Evolutionary conservation across 2,888 invertebrate genomes (phyloP), one percentile per base, ranked within the genome.

Genomic region (Zaprionus obscuricornis): DNA sequence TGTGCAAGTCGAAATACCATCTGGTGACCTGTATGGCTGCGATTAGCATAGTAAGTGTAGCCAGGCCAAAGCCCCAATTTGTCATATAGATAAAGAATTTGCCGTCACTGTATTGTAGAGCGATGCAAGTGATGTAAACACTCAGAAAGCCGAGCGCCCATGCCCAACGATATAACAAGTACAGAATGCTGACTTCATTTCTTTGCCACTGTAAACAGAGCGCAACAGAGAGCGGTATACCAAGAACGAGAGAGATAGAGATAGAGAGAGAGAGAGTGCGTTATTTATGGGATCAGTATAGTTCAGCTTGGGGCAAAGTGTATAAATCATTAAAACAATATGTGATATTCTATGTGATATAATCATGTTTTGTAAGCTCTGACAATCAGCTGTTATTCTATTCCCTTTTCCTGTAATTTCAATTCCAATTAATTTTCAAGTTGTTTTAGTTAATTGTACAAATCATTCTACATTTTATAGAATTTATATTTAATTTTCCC

Each of bases 11-110:
- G 46, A 74, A 88, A 52, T 90, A 85, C 89, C 90, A 90, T 46
- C 85, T 69, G 42, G 88, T 88, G 36, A 88, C 88, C 34, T 88
- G 55, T n/a, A 89, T 59, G 2, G 88, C 90, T 1, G 87, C 88
- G 3, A 88, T 33, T 2, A 89, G 33, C 63, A 90, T 87, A 5
- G 88, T 88, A 13, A 88, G 6, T 13, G 87, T 70, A 49, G 89
- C 89, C 2, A 89, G 47, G 1, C 87, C 73, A 20, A 89, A 85
- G 16, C 90, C 90, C 90, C 90, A 90, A 62, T 90, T 89, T 60
- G 90, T 90, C 70, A 90, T 83, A 66, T 90, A 90, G 39, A 90
- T 90, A 49, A 90, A 90, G 66, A 88, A 88, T 67, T 79, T 85
- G 40, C 88, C 89, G 52, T 74, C 78, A 49, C 69, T 72, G 26